These are phyloP conservation scores for Setophaga petechia DNA, from an alignment of 2,113 vertebrate species.

Conservation along the genomic window DNA sequence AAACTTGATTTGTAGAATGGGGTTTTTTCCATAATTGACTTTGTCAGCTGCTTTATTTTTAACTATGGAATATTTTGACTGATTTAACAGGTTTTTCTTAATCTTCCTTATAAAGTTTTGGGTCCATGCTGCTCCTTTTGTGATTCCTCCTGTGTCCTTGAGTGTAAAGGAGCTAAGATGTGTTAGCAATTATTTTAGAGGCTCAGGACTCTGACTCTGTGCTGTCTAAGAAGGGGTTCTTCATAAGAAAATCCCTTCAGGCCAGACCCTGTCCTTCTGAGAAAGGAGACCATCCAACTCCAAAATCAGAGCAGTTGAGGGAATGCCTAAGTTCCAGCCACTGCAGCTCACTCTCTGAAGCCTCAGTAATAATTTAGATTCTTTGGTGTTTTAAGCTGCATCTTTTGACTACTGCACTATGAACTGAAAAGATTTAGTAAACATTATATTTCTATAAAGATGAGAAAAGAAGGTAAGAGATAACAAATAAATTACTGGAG, in stretches of 20 bases:
- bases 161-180: background rate
- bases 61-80: background rate
- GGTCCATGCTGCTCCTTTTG: background rate
- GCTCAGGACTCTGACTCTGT: background rate
- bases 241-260: background rate
- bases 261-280: background rate
- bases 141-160: fast-evolving
- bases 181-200: background rate
- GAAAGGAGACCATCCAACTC: background rate
- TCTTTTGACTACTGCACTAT: background rate
- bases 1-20: background rate
- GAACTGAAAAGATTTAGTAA: background rate
- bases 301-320: background rate
- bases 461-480: background rate
- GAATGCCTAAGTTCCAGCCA: background rate
- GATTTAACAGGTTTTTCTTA: background rate
- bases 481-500: background rate
- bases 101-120: background rate
- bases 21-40: background rate
- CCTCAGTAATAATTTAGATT: background rate
- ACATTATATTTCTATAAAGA: background rate
- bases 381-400: background rate
- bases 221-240: background rate
- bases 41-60: background rate
- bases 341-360: background rate